phyloP scores from a whole-genome alignment of 2,888 invertebrate species.

The Subacronicta megacephala region DNA sequence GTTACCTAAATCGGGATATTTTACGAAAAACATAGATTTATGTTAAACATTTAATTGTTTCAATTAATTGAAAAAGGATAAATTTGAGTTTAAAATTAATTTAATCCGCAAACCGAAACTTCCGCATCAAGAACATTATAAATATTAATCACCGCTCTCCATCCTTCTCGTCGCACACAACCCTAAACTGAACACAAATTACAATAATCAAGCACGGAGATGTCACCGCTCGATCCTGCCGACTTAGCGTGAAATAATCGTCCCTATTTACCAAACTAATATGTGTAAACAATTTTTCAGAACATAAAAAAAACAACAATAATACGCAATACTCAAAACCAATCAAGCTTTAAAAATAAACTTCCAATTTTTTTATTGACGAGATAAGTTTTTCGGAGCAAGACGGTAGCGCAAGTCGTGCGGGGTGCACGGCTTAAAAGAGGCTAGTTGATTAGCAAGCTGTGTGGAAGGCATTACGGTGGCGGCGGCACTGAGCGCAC shows the following conservation, averaged over 20 bases:
- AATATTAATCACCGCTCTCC: constrained; percentile 54
- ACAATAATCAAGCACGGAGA: constrained; percentile 52
- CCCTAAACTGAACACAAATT: constrained; percentile 52
- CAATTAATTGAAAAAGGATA: constrained; percentile 1
- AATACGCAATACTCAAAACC: constrained; percentile 64
- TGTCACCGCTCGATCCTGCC: constrained; percentile 64
- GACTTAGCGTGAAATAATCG: constrained; percentile 28
- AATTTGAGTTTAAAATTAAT: constrained; percentile 33
- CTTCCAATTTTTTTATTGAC: constrained; percentile 49
- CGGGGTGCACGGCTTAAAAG: constrained; percentile 50
- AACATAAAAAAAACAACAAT: constrained; percentile 64
- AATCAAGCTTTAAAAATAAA: constrained; percentile 68
- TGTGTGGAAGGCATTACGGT: constrained; percentile 78
- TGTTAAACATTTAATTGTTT: not conserved
- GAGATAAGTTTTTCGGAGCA: constrained; percentile 24
- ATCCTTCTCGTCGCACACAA: constrained; percentile 61
- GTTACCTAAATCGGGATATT: not conserved
- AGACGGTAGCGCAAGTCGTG: constrained; percentile 39
- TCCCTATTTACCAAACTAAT: constrained; percentile 45
- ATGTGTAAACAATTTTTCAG: constrained; percentile 62
- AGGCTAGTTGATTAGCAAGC: constrained; percentile 61
- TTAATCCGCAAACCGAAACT: constrained; percentile 42
- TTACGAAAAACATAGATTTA: not conserved
- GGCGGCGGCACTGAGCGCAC: constrained; percentile 82
- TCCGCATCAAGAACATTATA: constrained; percentile 48